phyloP scores from a whole-genome alignment of 2,113 vertebrate species.

The Sialia sialis region DNA sequence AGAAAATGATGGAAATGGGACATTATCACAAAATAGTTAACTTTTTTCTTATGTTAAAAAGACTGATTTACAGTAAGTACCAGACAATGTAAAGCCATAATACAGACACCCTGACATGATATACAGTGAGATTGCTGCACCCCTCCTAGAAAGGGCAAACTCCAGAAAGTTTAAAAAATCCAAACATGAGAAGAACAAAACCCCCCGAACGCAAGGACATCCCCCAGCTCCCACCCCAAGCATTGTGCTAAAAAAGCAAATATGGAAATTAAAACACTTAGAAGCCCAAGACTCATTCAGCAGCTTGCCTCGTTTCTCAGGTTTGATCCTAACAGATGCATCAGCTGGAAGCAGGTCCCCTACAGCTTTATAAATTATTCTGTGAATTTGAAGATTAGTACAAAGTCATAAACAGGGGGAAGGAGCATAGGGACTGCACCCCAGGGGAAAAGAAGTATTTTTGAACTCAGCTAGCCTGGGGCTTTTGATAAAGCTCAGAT shows the following conservation, averaged over 20 bases:
- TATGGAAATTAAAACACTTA: neutral
- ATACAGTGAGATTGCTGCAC: neutral
- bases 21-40: neutral
- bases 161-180: neutral
- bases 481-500: neutral
- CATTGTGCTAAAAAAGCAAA: neutral
- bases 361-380: constrained; percentile 14
- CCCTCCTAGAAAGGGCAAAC: neutral
- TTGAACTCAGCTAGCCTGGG: neutral
- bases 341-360: constrained; percentile 13
- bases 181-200: neutral
- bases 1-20: neutral
- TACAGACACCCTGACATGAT: neutral
- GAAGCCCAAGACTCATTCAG: neutral
- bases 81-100: neutral
- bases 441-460: neutral
- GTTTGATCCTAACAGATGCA: neutral
- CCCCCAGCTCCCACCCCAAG: neutral
- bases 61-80: neutral
- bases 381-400: neutral
- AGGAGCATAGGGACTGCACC: neutral
- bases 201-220: rapidly evolving
- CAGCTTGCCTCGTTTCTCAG: neutral
- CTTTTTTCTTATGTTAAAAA: neutral
- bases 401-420: neutral